These are phyloP conservation scores for Nemotelus nigrinus DNA, from an alignment of 2,888 invertebrate genomes.

Conservation along the genomic window DNA sequence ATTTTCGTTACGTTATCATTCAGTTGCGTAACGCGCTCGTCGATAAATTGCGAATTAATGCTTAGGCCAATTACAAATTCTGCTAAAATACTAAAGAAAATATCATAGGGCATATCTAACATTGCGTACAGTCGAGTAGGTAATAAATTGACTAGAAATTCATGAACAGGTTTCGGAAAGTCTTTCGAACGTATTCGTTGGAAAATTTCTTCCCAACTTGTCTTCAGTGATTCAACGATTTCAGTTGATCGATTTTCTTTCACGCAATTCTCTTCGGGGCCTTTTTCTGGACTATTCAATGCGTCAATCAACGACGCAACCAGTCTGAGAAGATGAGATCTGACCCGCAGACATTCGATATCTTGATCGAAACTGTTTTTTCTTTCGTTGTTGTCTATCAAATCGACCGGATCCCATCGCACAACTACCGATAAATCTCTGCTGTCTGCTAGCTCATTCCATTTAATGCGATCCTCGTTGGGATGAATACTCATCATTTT, in stretches of 20 bases:
- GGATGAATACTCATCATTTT: constrained; percentile 71
- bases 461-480: constrained; percentile 70
- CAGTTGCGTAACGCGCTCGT: constrained; percentile 57
- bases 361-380: constrained; percentile 60
- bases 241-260: constrained; percentile 50
- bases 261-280: constrained; percentile 32
- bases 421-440: constrained; percentile 78
- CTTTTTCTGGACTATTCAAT: constrained; percentile 55
- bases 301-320: constrained; percentile 62
- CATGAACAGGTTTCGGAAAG: constrained; percentile 59
- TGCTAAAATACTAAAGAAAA: constrained; percentile 62
- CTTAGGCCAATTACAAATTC: constrained; percentile 62
- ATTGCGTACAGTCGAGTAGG: constrained; percentile 62
- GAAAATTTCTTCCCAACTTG: constrained; percentile 61
- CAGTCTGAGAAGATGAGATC: constrained; percentile 60
- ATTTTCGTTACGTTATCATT: constrained; percentile 59
- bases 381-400: constrained; percentile 56
- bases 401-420: constrained; percentile 73
- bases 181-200: constrained; percentile 59
- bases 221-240: constrained; percentile 58
- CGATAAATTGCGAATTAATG: constrained; percentile 55
- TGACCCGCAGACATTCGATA: constrained; percentile 60
- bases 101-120: constrained; percentile 62
- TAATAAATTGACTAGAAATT: constrained; percentile 65
- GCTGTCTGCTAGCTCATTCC: constrained; percentile 75